A percentile compares a stretch with the other conserved stretches of the same genome.
These are phyloP conservation scores for Brenthis daphne DNA, from an alignment of 2,888 invertebrate species.

Conservation along the genomic window DNA sequence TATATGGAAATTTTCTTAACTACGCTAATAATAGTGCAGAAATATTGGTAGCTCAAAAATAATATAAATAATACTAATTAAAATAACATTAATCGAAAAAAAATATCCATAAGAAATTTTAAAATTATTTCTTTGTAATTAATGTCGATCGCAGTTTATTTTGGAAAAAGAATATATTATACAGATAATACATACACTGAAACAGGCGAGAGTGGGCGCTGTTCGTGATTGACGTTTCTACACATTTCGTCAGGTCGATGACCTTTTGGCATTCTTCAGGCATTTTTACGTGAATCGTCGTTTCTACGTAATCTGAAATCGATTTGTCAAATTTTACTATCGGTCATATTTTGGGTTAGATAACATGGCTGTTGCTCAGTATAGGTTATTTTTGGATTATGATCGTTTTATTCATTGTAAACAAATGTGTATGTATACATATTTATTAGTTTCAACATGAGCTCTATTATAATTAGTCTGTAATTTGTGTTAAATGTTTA, in stretches of 20 bases:
- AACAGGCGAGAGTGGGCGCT: slow-evolving; percentile 32
- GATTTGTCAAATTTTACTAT: slow-evolving; percentile 36
- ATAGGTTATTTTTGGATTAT: background rate
- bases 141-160: slow-evolving; percentile 4
- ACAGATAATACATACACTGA: slow-evolving; percentile 6
- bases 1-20: no score
- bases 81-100: no score
- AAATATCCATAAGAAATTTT: no score
- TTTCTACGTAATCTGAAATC: slow-evolving; percentile 34
- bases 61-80: no score
- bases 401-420: background rate
- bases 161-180: background rate
- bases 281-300: slow-evolving; percentile 32
- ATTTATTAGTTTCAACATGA: no score
- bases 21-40: no score
- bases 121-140: no score
- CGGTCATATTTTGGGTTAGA: slow-evolving; percentile 27
- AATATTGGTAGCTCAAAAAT: no score
- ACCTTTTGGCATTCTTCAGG: slow-evolving; percentile 37
- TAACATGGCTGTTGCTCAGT: slow-evolving; percentile 22
- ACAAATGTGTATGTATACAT: background rate
- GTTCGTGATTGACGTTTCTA: slow-evolving; percentile 37
- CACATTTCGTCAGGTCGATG: slow-evolving; percentile 35
- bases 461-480: no score
- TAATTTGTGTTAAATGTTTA: no score